Conservation (phyloP, 1,140 invertebrate genomes). For the Zelostemma sp. region DNA sequence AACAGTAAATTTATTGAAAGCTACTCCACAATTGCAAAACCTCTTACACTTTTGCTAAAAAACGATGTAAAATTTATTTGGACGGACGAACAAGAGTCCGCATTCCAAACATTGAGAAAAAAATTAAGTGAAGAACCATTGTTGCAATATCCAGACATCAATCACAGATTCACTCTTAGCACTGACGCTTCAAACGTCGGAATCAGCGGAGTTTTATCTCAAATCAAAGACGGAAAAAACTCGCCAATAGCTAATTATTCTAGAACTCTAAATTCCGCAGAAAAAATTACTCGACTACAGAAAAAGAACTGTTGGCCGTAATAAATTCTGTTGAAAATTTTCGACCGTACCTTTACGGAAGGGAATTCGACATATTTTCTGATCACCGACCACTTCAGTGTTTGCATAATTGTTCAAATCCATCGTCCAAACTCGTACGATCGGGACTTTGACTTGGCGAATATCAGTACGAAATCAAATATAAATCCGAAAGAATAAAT, state of each 20-base stretch:
- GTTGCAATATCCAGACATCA: slow-evolving; percentile 57
- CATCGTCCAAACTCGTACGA: slow-evolving; percentile 59
- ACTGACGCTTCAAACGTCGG: slow-evolving; percentile 61
- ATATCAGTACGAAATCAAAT: slow-evolving; percentile 66
- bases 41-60: slow-evolving; percentile 8
- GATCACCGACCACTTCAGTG: slow-evolving; percentile 65
- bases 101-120: slow-evolving; percentile 7
- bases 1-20: slow-evolving; percentile 29
- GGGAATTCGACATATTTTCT: slow-evolving; percentile 49
- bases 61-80: slow-evolving; percentile 16
- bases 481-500: slow-evolving; percentile 62
- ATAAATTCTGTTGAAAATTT: slow-evolving; percentile 65
- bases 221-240: slow-evolving; percentile 45
- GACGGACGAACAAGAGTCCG: not conserved
- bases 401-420: slow-evolving; percentile 64
- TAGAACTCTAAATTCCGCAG: slow-evolving; percentile 27
- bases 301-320: slow-evolving; percentile 56
- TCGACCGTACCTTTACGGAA: slow-evolving; percentile 57
- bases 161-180: slow-evolving; percentile 56
- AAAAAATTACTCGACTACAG: slow-evolving; percentile 54
- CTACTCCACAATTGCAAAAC: slow-evolving; percentile 6
- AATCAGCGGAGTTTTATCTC: slow-evolving; percentile 56
- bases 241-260: slow-evolving; percentile 55
- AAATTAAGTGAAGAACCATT: slow-evolving; percentile 46
- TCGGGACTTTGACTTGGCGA: slow-evolving; percentile 66